Base-by-base conservation (phyloP, 2,888 invertebrate genomes). In the Ophion ellenae region DNA sequence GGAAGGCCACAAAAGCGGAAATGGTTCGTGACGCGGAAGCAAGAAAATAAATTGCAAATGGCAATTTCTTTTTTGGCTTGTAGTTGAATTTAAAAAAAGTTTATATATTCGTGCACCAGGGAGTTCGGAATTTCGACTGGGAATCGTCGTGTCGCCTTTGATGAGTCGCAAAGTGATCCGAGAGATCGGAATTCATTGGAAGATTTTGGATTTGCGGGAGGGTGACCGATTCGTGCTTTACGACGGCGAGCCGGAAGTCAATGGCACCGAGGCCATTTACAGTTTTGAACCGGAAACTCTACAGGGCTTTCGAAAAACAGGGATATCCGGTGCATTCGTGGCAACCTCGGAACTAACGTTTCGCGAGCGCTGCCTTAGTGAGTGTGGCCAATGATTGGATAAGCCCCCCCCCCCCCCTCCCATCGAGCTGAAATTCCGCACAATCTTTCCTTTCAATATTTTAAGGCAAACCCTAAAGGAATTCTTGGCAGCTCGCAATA, bases 181-280 rank as follows among this genome's bases (percentile, higher is more conserved):
- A 9, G 90, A 91, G 81, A 90, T 92, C 70, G 90, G 90, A 28
- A 89, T 92, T 81, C 91, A 91, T 83, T 93, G 92, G 92, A 89
- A 87, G 61, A 89, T 92, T 75, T 32, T 85, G 59, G 88, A 89
- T 45, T 64, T 90, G 61, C 81, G 57, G n/a, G 67, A 78, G 3
- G 89, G 89, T 28, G 92, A 92, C 74, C 74, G 32, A 47, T 89
- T 92, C 63, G 88, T 88, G 4, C 85, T 92, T 45, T 90, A 90
- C 79, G 82, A 86, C 17, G 82, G 86, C 17, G 86, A 84, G 45
- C 88, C 89, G 53, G 77, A 75, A 20, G 73, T 67, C 0, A 67
- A 67, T 36, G 47, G 81, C 11, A 82, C 75, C 53, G 71, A 86
- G 69, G 88, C 87, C 10, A 86, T 92, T 87, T 90, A 89, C 61